Conservation (phyloP, 1,140 invertebrate species). For the Platorchestia sp. region DNA sequence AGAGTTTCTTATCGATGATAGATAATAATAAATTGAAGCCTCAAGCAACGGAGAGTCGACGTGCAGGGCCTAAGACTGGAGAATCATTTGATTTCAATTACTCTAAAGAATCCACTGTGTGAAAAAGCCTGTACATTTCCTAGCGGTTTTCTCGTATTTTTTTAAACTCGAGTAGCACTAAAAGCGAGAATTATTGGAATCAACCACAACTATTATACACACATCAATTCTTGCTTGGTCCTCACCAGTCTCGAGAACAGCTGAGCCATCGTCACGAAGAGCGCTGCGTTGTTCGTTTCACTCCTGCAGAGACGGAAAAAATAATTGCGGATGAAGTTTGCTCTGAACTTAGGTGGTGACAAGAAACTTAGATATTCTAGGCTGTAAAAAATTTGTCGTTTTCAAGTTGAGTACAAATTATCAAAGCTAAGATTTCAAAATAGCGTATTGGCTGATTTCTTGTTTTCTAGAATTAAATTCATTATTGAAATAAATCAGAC, state of each 20-base stretch:
- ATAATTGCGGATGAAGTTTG: not conserved
- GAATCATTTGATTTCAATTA: no score
- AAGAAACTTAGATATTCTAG: not conserved
- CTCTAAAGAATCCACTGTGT: no score
- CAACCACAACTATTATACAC: no score
- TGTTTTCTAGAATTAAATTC: no score
- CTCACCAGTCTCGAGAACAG: conserved; percentile 81
- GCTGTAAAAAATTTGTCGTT: not conserved
- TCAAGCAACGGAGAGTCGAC: no score
- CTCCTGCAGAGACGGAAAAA: conserved; percentile 69
- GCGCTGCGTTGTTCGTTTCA: conserved; percentile 82
- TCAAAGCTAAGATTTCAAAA: not conserved
- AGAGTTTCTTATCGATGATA: no score
- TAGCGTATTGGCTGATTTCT: not conserved
- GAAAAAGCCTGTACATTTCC: not conserved
- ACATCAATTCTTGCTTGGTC: not conserved
- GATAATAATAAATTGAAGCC: no score
- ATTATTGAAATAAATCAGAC: no score
- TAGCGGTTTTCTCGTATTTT: not conserved
- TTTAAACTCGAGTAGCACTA: no score
- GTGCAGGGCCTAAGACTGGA: no score
- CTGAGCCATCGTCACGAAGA: conserved; percentile 80
- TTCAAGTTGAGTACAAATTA: not conserved
- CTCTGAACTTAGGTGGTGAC: not conserved
- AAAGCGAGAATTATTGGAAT: no score